Evolutionary conservation across 2,888 invertebrate species (phyloP).

Genomic region (Caenorhabditis sp.): DNA sequence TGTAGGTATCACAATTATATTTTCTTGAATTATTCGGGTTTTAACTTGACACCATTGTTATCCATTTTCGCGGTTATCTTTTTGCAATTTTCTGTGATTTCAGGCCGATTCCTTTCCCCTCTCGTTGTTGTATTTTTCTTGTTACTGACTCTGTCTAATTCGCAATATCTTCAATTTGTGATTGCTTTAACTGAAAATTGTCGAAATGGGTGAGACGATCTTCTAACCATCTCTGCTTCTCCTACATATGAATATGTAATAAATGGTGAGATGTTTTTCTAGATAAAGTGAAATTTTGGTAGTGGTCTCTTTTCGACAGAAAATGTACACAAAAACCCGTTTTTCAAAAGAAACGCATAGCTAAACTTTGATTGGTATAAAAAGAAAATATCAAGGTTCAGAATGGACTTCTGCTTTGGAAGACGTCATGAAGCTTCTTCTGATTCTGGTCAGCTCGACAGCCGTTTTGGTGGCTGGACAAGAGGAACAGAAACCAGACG

Average conservation of each 20-base stretch:
- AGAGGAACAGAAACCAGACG: constrained; percentile 43
- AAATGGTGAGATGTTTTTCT: constrained; percentile 56
- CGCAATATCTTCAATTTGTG: constrained; percentile 8
- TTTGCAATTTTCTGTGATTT: constrained; percentile 35
- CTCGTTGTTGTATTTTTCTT: constrained; percentile 20
- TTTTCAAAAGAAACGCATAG: constrained; percentile 46
- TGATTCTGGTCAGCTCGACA: constrained; percentile 1
- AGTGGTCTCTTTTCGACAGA: constrained; percentile 20
- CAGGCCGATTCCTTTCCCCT: not conserved
- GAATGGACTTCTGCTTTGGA: constrained; percentile 2
- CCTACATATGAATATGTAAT: constrained; percentile 27
- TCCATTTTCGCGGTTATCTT: constrained; percentile 49
- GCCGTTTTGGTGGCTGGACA: constrained; percentile 27
- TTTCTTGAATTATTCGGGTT: constrained; percentile 29
- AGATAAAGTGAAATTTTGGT: constrained; percentile 60
- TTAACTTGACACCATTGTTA: constrained; percentile 33
- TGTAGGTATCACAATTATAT: constrained; percentile 3
- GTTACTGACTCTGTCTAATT: constrained; percentile 18
- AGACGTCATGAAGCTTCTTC: constrained; percentile 26
- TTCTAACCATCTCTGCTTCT: constrained; percentile 16
- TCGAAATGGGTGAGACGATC: constrained; percentile 61
- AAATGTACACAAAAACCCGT: constrained; percentile 40
- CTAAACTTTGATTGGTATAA: constrained; percentile 44
- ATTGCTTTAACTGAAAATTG: constrained; percentile 13
- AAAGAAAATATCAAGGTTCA: constrained; percentile 24